Evolutionary conservation across 2,113 vertebrate genomes (phyloP).

Genomic region (Saccopteryx bilineata): DNA sequence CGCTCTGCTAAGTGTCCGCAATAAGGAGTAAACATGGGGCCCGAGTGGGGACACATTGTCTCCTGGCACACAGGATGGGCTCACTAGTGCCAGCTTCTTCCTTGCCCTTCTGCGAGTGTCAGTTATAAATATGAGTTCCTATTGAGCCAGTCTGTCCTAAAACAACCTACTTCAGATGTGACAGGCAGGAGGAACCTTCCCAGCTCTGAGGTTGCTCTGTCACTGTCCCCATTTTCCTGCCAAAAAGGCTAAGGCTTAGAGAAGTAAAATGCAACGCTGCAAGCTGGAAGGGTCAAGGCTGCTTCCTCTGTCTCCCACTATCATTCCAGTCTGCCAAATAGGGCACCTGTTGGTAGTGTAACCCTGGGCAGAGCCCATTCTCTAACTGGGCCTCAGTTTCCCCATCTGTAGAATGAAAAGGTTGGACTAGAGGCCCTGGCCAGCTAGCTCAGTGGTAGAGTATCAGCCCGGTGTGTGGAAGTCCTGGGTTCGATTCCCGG

Average conservation of each 20-base stretch:
- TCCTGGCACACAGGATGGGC: rapidly evolving
- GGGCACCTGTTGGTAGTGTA: rapidly evolving
- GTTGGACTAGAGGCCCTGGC: not conserved
- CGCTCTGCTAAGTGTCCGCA: not conserved
- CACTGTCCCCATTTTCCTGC: not conserved
- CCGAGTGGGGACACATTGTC: not conserved
- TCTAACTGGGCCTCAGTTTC: not conserved
- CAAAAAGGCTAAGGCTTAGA: not conserved
- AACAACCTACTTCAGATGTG: not conserved
- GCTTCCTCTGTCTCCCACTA: not conserved
- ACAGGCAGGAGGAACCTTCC: not conserved
- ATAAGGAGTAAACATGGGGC: not conserved
- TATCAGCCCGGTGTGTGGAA: too few species aligned
- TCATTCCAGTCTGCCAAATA: too few species aligned
- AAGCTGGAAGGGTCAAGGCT: not conserved
- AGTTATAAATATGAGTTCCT: not conserved
- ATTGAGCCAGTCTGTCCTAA: not conserved
- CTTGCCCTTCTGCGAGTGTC: not conserved
- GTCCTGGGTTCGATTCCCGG: too few species aligned
- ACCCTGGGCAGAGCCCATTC: not conserved
- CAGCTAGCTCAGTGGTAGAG: too few species aligned
- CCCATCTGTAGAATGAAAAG: not conserved
- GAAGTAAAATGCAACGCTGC: not conserved
- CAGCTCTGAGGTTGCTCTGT: not conserved
- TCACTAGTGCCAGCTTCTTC: not conserved